Evolutionary conservation across 2,888 invertebrate genomes (phyloP), one percentile per base, ranked within the genome.

Genomic region (Helleia helle): DNA sequence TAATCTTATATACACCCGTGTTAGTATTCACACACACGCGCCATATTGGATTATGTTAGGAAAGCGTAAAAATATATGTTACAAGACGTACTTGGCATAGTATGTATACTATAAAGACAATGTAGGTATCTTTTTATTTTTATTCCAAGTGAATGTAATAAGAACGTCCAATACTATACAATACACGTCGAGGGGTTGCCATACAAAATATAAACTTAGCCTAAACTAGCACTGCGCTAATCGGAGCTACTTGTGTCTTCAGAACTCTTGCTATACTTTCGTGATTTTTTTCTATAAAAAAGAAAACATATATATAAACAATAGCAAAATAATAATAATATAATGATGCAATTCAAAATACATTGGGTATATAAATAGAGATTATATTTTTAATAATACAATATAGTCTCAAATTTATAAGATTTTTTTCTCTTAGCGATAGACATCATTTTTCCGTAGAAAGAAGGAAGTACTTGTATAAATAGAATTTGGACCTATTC

Each of bases 241-340:
- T 71, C 64, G 70, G 75, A 74, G 71, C 70, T 71, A 76, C 72
- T 76, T 54, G 75, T 71, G 71, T 75, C 80, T 72, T 70, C 75
- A 51, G 79, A 75, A 62, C 80, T 75, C 71, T 79, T 76, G 73
- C 79, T 81, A 79, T 71, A 69, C 57, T 74, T 75, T 71, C 83
- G 76, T 59, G 75, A 70, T 58, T 76, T 80, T 79, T 75, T 79
- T 81, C 87, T 87, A 86, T 76, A 87, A 86, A 79, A 52, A 56
- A 65, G 64, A 59, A 55, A 57, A 64, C 42, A 54, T 40, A 49
- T 49, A 46, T 50, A 51, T 48, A 43, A 50, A 29, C 45, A n/a
- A n/a, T n/a, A 48, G 43, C 51, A 49, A 69, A n/a, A 65, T 70
- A 65, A 61, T 66, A 66, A 68, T 59, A 66, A 64, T 66, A 65